Conservation (phyloP, 2,888 invertebrate genomes). For the Leptinotarsa tumamoca region DNA sequence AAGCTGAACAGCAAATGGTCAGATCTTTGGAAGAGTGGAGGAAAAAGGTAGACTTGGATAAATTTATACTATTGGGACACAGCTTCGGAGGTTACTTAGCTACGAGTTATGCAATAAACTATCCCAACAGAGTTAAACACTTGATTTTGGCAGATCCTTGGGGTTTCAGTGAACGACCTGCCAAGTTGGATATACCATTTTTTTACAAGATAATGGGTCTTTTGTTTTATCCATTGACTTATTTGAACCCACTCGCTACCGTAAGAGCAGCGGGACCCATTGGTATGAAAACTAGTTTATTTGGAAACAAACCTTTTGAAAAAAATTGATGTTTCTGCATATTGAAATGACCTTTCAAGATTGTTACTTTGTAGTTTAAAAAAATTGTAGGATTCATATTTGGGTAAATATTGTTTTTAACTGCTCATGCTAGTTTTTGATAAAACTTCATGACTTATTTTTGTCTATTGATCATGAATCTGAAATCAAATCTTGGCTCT, state of each 20-base stretch:
- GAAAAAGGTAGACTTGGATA: constrained; percentile 83
- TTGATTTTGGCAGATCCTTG: constrained; percentile 93
- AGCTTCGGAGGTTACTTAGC: constrained; percentile 94
- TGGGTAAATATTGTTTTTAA: no score
- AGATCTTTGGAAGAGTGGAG: constrained; percentile 95
- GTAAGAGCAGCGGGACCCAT: constrained; percentile 90
- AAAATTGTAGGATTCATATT: no score
- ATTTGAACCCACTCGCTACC: constrained; percentile 90
- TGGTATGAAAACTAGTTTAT: constrained; percentile 66
- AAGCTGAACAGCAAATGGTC: constrained; percentile 90
- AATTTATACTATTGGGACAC: constrained; percentile 91
- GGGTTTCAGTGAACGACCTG: constrained; percentile 76
- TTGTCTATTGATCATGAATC: no score
- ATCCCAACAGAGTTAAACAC: constrained; percentile 89
- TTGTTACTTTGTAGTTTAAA: no score
- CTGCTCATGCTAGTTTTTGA: no score
- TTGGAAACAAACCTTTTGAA: no score
- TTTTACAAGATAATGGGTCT: constrained; percentile 85
- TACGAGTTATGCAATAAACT: constrained; percentile 84
- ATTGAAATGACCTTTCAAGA: no score
- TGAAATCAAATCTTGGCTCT: no score
- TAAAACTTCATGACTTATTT: no score
- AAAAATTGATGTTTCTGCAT: no score
- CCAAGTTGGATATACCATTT: constrained; percentile 74
- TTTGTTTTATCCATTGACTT: constrained; percentile 74